A percentile compares a stretch with the other conserved stretches of the same genome.
Conservation (phyloP, 2,113 vertebrate genomes). For the Scatophagus argus region DNA sequence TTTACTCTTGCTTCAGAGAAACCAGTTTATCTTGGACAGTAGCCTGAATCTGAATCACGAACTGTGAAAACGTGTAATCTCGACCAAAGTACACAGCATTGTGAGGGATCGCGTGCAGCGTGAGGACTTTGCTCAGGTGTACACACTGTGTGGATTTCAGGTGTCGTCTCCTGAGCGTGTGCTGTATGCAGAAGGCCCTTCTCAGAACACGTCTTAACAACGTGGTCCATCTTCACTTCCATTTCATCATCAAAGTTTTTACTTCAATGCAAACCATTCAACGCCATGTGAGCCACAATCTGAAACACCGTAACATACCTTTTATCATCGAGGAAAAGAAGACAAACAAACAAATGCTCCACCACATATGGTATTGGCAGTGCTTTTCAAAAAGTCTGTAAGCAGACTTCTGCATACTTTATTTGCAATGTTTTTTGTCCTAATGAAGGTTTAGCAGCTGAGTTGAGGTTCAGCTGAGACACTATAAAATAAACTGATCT, state of each 20-base stretch:
- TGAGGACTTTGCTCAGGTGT: background rate
- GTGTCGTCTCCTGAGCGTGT: background rate
- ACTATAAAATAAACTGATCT: too few relatives aligned
- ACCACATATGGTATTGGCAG: background rate
- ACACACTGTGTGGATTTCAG: slow-evolving; percentile 10
- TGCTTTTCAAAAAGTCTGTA: too few relatives aligned
- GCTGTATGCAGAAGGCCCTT: background rate
- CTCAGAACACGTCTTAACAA: background rate
- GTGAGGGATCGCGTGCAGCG: background rate
- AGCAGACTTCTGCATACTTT: too few relatives aligned
- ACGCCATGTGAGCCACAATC: background rate
- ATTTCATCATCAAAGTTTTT: background rate
- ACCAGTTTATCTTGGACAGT: slow-evolving; percentile 18
- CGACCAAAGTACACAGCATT: slow-evolving; percentile 19
- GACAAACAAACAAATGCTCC: background rate
- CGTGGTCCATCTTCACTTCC: background rate
- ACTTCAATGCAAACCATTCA: background rate
- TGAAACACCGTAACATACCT: background rate
- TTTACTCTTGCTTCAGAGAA: slow-evolving; percentile 11
- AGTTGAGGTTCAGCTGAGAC: too few relatives aligned
- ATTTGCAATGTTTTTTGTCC: too few relatives aligned
- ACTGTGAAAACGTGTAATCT: slow-evolving; percentile 19
- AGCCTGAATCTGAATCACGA: slow-evolving; percentile 17
- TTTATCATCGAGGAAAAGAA: background rate
- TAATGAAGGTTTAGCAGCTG: too few relatives aligned